Percentiles rank a stretch among this genome's conserved stretches.
phyloP scores from a whole-genome alignment of 2,888 invertebrate species.

The Unio delphinus region DNA sequence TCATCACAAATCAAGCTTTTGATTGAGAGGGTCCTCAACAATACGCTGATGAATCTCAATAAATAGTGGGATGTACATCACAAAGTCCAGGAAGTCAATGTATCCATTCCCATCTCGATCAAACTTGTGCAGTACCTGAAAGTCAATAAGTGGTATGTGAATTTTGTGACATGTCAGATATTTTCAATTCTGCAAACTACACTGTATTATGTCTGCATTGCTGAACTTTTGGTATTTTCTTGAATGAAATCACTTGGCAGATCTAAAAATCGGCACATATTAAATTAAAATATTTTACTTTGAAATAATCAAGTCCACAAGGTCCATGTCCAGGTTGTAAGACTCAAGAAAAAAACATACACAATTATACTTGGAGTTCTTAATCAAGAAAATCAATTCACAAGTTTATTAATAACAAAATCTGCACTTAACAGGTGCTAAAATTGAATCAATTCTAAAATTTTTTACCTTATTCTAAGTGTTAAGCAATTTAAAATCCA shows the following conservation, averaged over 20 bases:
- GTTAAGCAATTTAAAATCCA: too few species aligned
- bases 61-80: conserved; percentile 70
- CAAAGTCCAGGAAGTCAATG: conserved; percentile 69
- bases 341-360: too few species aligned
- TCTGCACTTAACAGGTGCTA: too few species aligned
- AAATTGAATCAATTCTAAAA: too few species aligned
- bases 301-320: too few species aligned
- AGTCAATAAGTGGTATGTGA: conserved; percentile 5
- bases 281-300: too few species aligned
- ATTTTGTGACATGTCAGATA: background rate
- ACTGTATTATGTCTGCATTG: background rate
- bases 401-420: too few species aligned
- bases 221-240: background rate
- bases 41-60: conserved; percentile 69
- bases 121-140: conserved; percentile 68
- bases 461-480: too few species aligned
- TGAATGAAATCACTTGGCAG: background rate
- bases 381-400: too few species aligned
- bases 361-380: too few species aligned
- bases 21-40: conserved; percentile 63
- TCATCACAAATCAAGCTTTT: conserved; percentile 21
- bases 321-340: too few species aligned
- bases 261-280: too few species aligned
- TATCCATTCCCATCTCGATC: conserved; percentile 65
- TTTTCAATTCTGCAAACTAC: background rate